Conservation (phyloP, 2,888 invertebrate genomes). For the Platycheirus albimanus region DNA sequence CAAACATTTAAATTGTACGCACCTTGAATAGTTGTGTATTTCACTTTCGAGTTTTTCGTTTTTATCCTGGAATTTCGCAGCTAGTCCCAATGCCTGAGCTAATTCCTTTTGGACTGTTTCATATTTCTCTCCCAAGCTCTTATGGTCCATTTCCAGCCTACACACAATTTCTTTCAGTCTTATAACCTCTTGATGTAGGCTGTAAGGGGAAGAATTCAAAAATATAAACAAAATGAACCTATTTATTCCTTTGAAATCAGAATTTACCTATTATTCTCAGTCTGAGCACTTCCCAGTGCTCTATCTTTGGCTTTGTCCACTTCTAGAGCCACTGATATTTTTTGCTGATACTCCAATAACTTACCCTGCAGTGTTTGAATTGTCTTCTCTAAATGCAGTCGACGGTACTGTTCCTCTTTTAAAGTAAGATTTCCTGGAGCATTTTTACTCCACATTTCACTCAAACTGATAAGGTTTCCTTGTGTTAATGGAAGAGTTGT, state of each 20-base stretch:
- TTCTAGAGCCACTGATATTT: conserved; percentile 89
- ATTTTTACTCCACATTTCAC: conserved; percentile 81
- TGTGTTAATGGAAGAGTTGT: conserved; percentile 34
- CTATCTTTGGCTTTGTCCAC: conserved; percentile 90
- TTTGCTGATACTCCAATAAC: conserved; percentile 90
- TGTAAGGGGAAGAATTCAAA: conserved; percentile 22
- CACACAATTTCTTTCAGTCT: conserved; percentile 76
- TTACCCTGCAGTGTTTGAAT: conserved; percentile 89
- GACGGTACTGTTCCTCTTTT: conserved; percentile 89
- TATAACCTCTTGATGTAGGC: conserved; percentile 77
- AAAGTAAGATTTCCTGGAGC: conserved; percentile 83
- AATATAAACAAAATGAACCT: not conserved
- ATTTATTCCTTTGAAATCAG: too few relatives aligned
- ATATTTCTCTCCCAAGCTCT: conserved; percentile 83
- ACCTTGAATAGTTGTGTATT: conserved; percentile 81
- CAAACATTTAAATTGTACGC: too few relatives aligned
- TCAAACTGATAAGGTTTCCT: conserved; percentile 80
- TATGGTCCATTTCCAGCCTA: conserved; percentile 80
- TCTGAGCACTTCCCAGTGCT: conserved; percentile 86
- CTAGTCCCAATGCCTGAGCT: conserved; percentile 88
- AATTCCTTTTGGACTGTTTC: conserved; percentile 88
- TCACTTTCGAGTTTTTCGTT: conserved; percentile 84
- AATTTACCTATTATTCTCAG: conserved; percentile 85
- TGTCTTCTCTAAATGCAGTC: conserved; percentile 89
- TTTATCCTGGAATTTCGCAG: conserved; percentile 87